Percentiles rank a stretch among this genome's conserved stretches.
Evolutionary conservation across 1,140 invertebrate genomes (phyloP).

Genomic region (Aphidius ervi): DNA sequence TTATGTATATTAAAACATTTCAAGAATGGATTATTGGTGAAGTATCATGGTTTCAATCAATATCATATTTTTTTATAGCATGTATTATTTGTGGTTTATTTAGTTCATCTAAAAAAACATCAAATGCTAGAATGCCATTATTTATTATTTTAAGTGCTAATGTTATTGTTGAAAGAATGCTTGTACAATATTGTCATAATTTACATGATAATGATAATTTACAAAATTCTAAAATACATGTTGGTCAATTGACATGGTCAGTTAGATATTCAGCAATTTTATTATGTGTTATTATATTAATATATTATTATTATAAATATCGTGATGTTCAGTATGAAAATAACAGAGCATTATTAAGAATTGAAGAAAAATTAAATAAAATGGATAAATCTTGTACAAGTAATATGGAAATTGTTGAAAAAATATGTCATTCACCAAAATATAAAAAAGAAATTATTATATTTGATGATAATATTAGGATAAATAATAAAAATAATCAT

Average conservation of each 20-base stretch:
- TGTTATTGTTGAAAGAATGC: constrained; percentile 41
- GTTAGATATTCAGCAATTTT: constrained; percentile 35
- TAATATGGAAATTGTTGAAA: constrained; percentile 1
- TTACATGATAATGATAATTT: constrained; percentile 18
- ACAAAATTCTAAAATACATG: constrained; percentile 32
- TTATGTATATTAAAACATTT: constrained; percentile 55
- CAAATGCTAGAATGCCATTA: constrained; percentile 52
- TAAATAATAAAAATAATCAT: background rate
- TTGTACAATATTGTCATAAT: constrained; percentile 40
- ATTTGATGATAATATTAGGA: constrained; percentile 10
- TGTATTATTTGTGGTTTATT: constrained; percentile 54
- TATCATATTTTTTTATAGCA: constrained; percentile 55
- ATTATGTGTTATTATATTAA: constrained; percentile 32
- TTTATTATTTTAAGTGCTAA: constrained; percentile 54
- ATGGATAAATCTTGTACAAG: constrained; percentile 26
- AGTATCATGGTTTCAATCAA: constrained; percentile 58
- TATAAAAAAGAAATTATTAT: constrained; percentile 4
- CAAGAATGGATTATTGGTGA: constrained; percentile 57
- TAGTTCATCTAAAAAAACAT: constrained; percentile 54
- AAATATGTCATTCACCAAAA: constrained; percentile 5
- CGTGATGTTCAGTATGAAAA: constrained; percentile 38
- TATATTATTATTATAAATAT: constrained; percentile 38
- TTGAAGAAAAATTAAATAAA: constrained; percentile 35
- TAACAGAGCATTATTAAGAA: constrained; percentile 35
- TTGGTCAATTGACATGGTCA: constrained; percentile 36